phyloP scores from a whole-genome alignment of 2,113 vertebrate species.

The human (Homo sapiens) region DNA sequence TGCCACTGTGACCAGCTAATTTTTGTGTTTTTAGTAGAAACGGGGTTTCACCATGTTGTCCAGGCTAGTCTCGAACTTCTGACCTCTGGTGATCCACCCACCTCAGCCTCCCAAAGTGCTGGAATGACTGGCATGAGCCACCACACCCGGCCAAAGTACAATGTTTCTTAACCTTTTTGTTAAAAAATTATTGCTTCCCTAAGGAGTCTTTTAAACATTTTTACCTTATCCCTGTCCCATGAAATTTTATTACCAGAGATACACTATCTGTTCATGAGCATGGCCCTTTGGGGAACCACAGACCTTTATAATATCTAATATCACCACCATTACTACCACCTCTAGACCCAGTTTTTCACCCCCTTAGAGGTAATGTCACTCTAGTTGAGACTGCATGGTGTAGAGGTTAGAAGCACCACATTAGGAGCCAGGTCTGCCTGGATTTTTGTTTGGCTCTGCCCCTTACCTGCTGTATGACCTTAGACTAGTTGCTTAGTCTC shows the following conservation, averaged over 20 bases:
- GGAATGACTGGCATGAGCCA: too few species aligned
- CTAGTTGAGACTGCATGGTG: not conserved
- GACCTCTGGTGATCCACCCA: too few species aligned
- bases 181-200: not conserved
- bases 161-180: not conserved
- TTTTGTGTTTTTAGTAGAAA: too few species aligned
- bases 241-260: not conserved
- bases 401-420: not conserved
- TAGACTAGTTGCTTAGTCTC: not conserved
- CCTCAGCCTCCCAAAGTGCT: too few species aligned
- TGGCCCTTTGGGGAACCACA: not conserved
- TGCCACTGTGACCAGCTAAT: too few species aligned
- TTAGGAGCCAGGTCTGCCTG: not conserved
- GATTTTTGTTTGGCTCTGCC: not conserved
- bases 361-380: not conserved
- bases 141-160: too few species aligned
- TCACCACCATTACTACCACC: not conserved
- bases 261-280: not conserved
- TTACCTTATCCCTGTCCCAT: not conserved
- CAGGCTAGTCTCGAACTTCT: too few species aligned
- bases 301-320: not conserved
- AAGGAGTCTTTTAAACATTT: not conserved
- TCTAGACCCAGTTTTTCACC: not conserved
- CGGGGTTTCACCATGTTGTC: too few species aligned
- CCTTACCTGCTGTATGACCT: not conserved